Base-by-base conservation (phyloP, 1,140 invertebrate species). In the Geopemphigus sp. region DNA sequence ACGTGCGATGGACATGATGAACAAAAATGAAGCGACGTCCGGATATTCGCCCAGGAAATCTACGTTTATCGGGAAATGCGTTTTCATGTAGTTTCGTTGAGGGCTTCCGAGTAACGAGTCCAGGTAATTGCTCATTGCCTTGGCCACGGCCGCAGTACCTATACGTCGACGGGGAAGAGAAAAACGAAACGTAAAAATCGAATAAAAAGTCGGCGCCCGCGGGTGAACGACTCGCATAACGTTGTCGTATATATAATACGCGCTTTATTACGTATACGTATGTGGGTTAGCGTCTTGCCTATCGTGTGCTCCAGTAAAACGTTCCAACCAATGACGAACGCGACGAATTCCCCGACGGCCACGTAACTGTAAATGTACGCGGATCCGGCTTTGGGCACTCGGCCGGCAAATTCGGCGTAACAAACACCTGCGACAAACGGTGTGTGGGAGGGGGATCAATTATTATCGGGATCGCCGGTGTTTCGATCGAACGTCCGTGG, bases 361-460 rank as follows among this genome's bases (percentile, higher is more conserved):
- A 95, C 93, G 84, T 96, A 97, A 83, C 92, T 94, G 87, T 95
- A 96, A 26, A 95, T 89, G 84, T 96, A 96, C 0, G 94, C 94
- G 0, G 93, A 95, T 6, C 95, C 95, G 0, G 94, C 92, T 82
- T 91, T 91, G 3, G 95, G 95, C 5, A 96, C 94, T 81, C 94
- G 86, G 0, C 94, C 92, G 17, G 93, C 95, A 86, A 97, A 96
- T 88, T 96, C 95, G 11, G 95, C 94, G 84, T 94, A 94, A 83
- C 92, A 94, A 8, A 94, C 85, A 81, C 91, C 92, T 93, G 24
- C 15, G 15, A 24, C 14, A 0, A 66, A 66, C 32, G 8, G 32
- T 39, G 32, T 39, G 32, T 39, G 32, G 32, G 32, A n/a, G n/a
- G n/a, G n/a, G n/a, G n/a, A n/a, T n/a, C n/a, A n/a, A n/a, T n/a